These are phyloP conservation scores for Melanotus villosus DNA, from an alignment of 2,888 invertebrate genomes.

Conservation along the genomic window DNA sequence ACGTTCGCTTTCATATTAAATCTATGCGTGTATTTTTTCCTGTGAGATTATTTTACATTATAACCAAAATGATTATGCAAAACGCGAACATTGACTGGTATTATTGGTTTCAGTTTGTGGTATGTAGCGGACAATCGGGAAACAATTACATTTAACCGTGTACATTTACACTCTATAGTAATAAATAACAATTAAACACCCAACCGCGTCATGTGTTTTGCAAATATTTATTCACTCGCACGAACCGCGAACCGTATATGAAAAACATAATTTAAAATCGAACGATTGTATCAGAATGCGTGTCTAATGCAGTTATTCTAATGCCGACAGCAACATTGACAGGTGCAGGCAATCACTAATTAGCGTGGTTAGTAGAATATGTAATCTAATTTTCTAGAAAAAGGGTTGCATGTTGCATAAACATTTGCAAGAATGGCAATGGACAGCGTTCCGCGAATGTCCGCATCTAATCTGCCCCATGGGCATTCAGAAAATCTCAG, in stretches of 20 bases:
- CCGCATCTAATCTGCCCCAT: conserved; percentile 44
- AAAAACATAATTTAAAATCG: conserved; percentile 38
- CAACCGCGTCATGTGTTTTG: conserved; percentile 40
- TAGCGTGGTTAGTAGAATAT: conserved; percentile 41
- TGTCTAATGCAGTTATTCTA: conserved; percentile 35
- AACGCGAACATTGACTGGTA: conserved; percentile 26
- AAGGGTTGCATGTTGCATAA: conserved; percentile 52
- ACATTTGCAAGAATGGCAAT: conserved; percentile 52
- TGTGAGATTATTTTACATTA: conserved; percentile 7
- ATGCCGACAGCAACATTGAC: conserved; percentile 41
- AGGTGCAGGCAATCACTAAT: conserved; percentile 50
- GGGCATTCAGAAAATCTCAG: neutral
- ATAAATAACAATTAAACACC: conserved; percentile 46
- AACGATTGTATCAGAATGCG: conserved; percentile 34
- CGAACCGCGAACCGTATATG: conserved; percentile 35
- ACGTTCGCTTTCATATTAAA: neutral
- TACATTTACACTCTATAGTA: conserved; percentile 33
- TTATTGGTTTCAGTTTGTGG: conserved; percentile 33
- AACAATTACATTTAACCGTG: conserved; percentile 42
- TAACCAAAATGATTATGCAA: neutral
- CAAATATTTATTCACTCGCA: conserved; percentile 43
- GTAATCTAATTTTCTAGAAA: conserved; percentile 52
- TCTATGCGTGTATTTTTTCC: conserved; percentile 3
- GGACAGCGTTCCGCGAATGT: conserved; percentile 46
- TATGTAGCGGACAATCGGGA: conserved; percentile 35